Conservation (phyloP, 2,888 invertebrate species). For the Alsophila aescularia region DNA sequence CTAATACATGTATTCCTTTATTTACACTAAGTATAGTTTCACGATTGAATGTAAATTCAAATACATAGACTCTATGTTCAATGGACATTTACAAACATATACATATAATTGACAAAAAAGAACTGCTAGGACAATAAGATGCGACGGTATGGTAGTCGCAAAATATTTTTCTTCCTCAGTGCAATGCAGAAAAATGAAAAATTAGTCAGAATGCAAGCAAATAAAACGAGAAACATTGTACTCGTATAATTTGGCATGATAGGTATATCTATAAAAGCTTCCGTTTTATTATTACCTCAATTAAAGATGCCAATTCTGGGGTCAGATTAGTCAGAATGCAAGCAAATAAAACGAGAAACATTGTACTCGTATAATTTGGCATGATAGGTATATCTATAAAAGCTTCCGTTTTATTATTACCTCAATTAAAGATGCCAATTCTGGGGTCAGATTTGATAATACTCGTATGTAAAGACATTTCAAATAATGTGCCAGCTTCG, state of each 20-base stretch:
- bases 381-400: slow-evolving; percentile 9
- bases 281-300: not conserved
- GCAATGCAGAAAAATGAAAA: too few relatives aligned
- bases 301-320: slow-evolving; percentile 7
- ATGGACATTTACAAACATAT: too few relatives aligned
- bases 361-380: not conserved
- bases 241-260: not conserved
- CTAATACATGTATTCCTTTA: too few relatives aligned
- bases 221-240: slow-evolving; percentile 1
- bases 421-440: slow-evolving; percentile 13
- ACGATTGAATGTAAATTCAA: too few relatives aligned
- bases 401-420: slow-evolving; percentile 6
- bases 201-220: too few relatives aligned
- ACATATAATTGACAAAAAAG: too few relatives aligned
- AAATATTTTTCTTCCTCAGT: too few relatives aligned
- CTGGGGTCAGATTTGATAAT: slow-evolving; percentile 11
- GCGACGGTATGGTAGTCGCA: too few relatives aligned
- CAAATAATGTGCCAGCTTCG: slow-evolving; percentile 7
- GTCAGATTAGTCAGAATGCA: too few relatives aligned
- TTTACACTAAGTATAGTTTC: too few relatives aligned
- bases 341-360: slow-evolving; percentile 1
- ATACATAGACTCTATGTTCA: too few relatives aligned
- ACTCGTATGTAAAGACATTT: not conserved
- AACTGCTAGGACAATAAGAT: too few relatives aligned
- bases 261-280: slow-evolving; percentile 12